These are phyloP conservation scores for Tragelaphus scriptus DNA, from an alignment of 2,113 vertebrate genomes.

Conservation along the genomic window DNA sequence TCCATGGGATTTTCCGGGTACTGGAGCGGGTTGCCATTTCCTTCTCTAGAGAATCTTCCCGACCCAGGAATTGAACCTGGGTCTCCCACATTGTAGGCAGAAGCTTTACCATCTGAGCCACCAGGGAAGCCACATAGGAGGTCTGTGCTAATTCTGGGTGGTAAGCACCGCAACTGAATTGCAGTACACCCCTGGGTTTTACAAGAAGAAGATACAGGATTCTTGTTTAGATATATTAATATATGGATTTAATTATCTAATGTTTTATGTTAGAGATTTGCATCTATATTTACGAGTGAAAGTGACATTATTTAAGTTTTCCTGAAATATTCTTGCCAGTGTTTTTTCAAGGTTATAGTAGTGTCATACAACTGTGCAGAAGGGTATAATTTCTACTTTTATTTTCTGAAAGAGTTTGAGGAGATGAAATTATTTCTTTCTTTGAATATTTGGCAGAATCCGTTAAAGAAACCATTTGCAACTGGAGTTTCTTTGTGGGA, in stretches of 20 bases:
- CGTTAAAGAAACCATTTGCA: slow-evolving; percentile 39
- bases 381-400: not conserved
- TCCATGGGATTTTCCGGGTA: too few relatives aligned
- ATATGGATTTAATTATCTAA: slow-evolving; percentile 6
- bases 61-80: rapidly evolving
- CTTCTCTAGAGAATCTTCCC: too few relatives aligned
- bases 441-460: not conserved
- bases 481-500: not conserved
- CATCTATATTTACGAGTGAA: not conserved
- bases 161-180: not conserved
- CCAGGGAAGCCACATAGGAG: not conserved
- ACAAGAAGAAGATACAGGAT: not conserved
- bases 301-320: not conserved
- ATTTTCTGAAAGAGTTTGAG: slow-evolving; percentile 17
- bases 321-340: not conserved
- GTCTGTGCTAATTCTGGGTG: not conserved
- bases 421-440: slow-evolving; percentile 27
- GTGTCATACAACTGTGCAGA: not conserved
- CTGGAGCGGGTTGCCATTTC: too few relatives aligned
- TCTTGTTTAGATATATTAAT: not conserved
- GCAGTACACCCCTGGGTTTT: not conserved
- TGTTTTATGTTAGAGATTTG: not conserved
- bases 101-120: too few relatives aligned
- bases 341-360: not conserved
- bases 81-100: too few relatives aligned